Evolutionary conservation across 2,888 invertebrate species (phyloP), one percentile per base, ranked within the genome.

Genomic region (Parnassius glacialis): DNA sequence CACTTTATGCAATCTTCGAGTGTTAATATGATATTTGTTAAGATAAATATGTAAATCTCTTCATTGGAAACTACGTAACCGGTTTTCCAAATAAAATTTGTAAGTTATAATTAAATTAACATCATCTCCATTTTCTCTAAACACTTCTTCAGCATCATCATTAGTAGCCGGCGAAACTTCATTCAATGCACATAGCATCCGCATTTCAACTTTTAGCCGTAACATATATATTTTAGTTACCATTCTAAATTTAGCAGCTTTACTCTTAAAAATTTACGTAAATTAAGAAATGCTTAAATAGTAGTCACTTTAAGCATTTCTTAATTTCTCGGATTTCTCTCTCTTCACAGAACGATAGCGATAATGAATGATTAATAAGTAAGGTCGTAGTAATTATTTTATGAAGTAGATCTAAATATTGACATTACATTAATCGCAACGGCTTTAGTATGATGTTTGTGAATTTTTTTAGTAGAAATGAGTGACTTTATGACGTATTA

Each of bases 1-100:
- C 84, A 79, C 83, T 72, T 70, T 71, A 63, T 61, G 68, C 55
- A 47, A 58, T 61, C 67, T 65, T 59, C 59, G 62, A 65, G 58
- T 68, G 69, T 68, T 72, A 67, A 74, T 70, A 67, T 62, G 62
- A 71, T 73, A 54, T 51, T 45, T 9, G 13, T 25, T 10, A 5
- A 11, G 16, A 61, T 56, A 16, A 56, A 52, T 52, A 16, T 34
- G 12, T 10, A 10, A 59, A 54, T 1, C 11, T 51, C n/a, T 20
- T 12, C 48, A 50, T 66, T 61, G 56, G 61, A 64, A 64, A 54
- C 52, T 53, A 52, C 48, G 54, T 55, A 55, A 20, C 11, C 11
- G 12, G 43, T 52, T 34, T 52, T 20, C 55, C 10, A 44, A 51
- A 3, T 16, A 7, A 9, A 10, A n/a, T 52, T 42, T 42, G 13